These are phyloP conservation scores for Coluber constrictor DNA, from an alignment of 2,797 vertebrate species.

Conservation along the genomic window DNA sequence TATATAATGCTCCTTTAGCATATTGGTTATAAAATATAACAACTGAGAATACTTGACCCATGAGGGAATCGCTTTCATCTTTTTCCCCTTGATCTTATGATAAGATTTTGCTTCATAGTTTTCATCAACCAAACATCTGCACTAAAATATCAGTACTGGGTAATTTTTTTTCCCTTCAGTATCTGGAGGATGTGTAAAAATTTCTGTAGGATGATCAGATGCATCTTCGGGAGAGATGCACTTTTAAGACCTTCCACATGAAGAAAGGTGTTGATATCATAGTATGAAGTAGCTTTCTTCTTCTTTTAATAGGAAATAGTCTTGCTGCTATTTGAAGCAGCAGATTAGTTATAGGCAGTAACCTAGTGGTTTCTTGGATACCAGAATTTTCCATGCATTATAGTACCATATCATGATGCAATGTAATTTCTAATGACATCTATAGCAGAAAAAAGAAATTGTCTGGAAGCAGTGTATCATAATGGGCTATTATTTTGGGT, in stretches of 20 bases:
- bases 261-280: neutral
- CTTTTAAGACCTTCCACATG: neutral
- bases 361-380: neutral
- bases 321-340: neutral
- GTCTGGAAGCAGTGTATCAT: neutral
- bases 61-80: neutral
- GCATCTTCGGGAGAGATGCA: neutral
- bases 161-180: neutral
- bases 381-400: neutral
- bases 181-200: neutral
- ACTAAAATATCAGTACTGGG: neutral
- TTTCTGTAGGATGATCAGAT: neutral
- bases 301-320: neutral
- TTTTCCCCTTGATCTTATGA: neutral
- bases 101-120: neutral
- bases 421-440: neutral
- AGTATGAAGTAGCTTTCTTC: neutral
- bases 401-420: neutral
- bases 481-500: neutral
- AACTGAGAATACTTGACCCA: neutral
- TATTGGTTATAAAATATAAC: constrained; percentile 2
- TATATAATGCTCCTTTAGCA: neutral
- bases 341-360: neutral
- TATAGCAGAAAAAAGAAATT: neutral
- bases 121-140: neutral